Evolutionary conservation across 2,888 invertebrate species (phyloP).

Genomic region (Papilio protenor): DNA sequence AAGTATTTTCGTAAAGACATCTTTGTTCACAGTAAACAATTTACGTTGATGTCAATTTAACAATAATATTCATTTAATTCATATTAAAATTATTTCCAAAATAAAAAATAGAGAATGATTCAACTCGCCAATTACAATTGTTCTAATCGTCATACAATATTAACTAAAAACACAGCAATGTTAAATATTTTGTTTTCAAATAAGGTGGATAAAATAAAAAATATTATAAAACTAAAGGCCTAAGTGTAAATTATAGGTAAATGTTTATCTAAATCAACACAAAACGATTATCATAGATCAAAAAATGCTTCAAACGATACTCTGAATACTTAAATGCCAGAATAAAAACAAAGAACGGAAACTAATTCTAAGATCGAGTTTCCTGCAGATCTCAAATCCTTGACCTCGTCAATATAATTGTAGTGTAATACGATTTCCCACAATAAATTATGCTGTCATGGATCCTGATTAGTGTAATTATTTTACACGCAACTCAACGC

Average conservation of each 20-base stretch:
- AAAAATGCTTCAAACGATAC: background rate
- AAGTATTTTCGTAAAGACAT: background rate
- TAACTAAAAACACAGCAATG: background rate
- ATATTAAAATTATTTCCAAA: background rate
- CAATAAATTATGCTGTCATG: slow-evolving; percentile 11
- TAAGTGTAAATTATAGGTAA: background rate
- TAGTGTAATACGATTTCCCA: background rate
- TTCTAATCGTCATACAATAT: background rate
- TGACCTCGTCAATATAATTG: slow-evolving; percentile 7
- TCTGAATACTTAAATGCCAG: background rate
- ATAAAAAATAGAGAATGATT: slow-evolving; percentile 4
- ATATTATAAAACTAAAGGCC: background rate
- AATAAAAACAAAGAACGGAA: slow-evolving; percentile 39
- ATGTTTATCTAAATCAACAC: too few relatives aligned
- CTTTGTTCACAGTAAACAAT: background rate
- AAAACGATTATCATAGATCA: background rate
- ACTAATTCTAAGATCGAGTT: slow-evolving; percentile 6
- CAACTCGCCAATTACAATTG: background rate
- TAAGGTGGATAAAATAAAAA: background rate
- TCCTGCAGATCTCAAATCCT: slow-evolving; percentile 27
- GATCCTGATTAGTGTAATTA: slow-evolving; percentile 31
- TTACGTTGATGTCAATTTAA: background rate
- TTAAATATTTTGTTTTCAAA: slow-evolving; percentile 1
- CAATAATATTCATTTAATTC: background rate
- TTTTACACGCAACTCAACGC: slow-evolving; percentile 32